Evolutionary conservation across 2,888 invertebrate species (phyloP).

Genomic region (Nematopogon swammerdamellus): DNA sequence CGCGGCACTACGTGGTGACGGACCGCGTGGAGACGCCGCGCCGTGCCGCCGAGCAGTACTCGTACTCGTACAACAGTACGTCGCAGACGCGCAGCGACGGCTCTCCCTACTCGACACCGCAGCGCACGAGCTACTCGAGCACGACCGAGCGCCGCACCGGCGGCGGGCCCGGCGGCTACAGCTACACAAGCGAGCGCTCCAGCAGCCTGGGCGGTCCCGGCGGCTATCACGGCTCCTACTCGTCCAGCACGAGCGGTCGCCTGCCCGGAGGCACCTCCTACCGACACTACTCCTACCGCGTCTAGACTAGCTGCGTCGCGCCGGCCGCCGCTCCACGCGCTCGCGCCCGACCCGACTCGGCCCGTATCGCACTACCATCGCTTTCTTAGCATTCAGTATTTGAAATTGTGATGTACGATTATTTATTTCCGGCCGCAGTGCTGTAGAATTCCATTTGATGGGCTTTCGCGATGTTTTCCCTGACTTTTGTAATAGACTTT

Average conservation of each 20-base stretch:
- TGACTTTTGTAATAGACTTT: not conserved
- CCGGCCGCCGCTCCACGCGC: conserved; percentile 19
- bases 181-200: conserved; percentile 71
- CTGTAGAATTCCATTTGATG: not conserved
- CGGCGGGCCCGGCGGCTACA: conserved; percentile 73
- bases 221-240: conserved; percentile 70
- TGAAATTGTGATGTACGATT: not conserved
- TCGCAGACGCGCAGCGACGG: conserved; percentile 49
- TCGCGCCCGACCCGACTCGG: conserved; percentile 21
- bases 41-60: conserved; percentile 79
- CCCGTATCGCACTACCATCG: not conserved
- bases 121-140: conserved; percentile 63
- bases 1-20: conserved; percentile 85
- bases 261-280: conserved; percentile 80
- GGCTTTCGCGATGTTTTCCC: not conserved
- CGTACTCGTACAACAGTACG: conserved; percentile 74
- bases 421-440: not conserved
- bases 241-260: conserved; percentile 73
- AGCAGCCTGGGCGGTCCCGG: conserved; percentile 75
- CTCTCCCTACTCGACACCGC: conserved; percentile 52
- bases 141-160: conserved; percentile 67
- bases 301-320: conserved; percentile 52
- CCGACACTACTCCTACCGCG: conserved; percentile 85
- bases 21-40: conserved; percentile 69
- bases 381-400: not conserved